These are phyloP conservation scores for Rotaria socialis DNA, from an alignment of 2,888 invertebrate genomes.

Conservation along the genomic window DNA sequence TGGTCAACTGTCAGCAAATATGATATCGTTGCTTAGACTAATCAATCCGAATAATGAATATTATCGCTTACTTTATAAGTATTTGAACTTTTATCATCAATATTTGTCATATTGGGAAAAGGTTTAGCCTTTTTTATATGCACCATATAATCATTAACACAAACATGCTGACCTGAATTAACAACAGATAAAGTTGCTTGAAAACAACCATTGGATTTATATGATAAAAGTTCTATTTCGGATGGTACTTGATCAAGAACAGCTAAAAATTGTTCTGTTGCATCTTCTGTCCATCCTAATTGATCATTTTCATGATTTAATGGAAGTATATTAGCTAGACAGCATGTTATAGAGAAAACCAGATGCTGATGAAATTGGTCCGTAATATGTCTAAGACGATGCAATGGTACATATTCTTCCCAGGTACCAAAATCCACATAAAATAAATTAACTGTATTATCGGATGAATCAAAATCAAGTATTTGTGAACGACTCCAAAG, in stretches of 20 bases:
- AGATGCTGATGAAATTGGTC: background rate
- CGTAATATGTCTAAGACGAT: background rate
- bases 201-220: background rate
- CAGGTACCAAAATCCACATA: background rate
- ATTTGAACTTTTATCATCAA: background rate
- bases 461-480: background rate
- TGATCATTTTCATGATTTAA: background rate
- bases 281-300: background rate
- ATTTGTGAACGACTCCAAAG: constrained; percentile 4
- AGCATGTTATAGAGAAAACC: background rate
- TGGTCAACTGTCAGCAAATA: too few species aligned
- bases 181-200: background rate
- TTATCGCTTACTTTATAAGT: background rate
- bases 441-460: background rate
- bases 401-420: background rate
- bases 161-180: background rate
- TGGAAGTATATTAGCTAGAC: background rate
- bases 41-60: background rate
- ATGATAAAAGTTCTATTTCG: background rate
- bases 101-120: background rate
- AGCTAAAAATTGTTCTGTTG: background rate
- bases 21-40: too few species aligned
- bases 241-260: background rate
- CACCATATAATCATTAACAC: constrained; percentile 19
- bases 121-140: background rate